Conservation (phyloP, 1,140 invertebrate genomes). For the Lordiphosa mommai region DNA sequence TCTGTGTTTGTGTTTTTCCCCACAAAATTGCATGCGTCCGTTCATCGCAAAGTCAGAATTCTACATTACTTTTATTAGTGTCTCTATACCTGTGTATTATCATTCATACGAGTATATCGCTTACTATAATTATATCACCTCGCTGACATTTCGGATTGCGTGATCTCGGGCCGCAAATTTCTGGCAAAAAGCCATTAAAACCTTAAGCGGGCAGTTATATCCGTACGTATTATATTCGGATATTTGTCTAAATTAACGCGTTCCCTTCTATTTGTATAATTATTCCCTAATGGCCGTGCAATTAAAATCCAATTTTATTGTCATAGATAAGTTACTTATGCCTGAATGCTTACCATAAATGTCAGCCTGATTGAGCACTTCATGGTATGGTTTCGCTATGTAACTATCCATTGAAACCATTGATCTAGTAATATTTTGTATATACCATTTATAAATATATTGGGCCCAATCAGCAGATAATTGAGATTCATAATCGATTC, state of each 20-base stretch:
- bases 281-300: constrained; percentile 47
- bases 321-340: constrained; percentile 16
- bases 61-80: constrained; percentile 12
- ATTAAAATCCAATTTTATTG: constrained; percentile 60
- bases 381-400: constrained; percentile 1
- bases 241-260: constrained; percentile 20
- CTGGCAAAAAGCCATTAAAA: constrained; percentile 5
- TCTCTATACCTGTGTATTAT: constrained; percentile 2
- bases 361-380: constrained; percentile 25
- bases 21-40: background rate
- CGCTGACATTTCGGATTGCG: constrained; percentile 19
- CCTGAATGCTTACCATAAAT: constrained; percentile 38
- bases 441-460: no score
- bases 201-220: constrained; percentile 5
- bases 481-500: no score
- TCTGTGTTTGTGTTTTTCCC: background rate
- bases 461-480: no score
- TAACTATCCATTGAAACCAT: background rate
- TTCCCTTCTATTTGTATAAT: constrained; percentile 22
- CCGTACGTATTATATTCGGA: constrained; percentile 13
- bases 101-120: constrained; percentile 11
- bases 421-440: no score
- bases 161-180: constrained; percentile 12
- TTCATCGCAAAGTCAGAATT: background rate
- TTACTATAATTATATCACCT: constrained; percentile 34